phyloP scores from a whole-genome alignment of 35 echinoderm and acorn worm species.

The Strongylocentrotus purpuratus region DNA sequence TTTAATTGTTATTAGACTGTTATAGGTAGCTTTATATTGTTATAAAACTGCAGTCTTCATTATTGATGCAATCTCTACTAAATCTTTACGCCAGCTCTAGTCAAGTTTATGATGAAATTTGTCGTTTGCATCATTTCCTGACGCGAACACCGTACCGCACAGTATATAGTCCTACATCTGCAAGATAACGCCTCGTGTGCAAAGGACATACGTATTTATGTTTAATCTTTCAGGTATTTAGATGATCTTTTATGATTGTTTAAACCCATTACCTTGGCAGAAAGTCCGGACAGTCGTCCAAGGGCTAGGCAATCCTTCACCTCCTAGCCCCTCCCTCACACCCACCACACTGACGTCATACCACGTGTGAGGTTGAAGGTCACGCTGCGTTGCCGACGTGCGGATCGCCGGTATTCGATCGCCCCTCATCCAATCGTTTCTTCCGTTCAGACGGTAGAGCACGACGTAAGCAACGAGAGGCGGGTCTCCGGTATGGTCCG shows the following conservation, averaged over 20 bases:
- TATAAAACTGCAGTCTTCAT: too few species aligned
- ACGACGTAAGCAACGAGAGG: conserved; percentile 18
- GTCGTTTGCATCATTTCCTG: too few species aligned
- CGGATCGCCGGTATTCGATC: not conserved
- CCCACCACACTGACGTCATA: conserved; percentile 64
- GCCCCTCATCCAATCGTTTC: not conserved
- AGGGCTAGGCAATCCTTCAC: conserved; percentile 57
- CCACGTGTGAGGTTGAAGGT: conserved; percentile 31
- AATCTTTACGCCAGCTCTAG: too few species aligned
- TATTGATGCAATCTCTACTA: too few species aligned
- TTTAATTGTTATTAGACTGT: too few species aligned
- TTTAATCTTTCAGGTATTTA: too few species aligned
- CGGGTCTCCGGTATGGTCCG: not conserved
- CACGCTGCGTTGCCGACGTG: not conserved
- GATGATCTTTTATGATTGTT: not conserved
- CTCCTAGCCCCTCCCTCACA: conserved; percentile 63
- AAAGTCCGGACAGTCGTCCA: conserved; percentile 5
- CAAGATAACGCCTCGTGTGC: too few species aligned
- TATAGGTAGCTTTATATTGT: too few species aligned
- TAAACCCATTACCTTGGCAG: not conserved
- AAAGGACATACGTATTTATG: too few species aligned
- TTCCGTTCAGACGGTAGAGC: not conserved
- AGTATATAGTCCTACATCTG: too few species aligned
- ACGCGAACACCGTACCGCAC: too few species aligned
- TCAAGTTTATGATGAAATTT: too few species aligned